phyloP scores from a whole-genome alignment of 1,140 invertebrate genomes.

The Cyphomyrmex costatus region DNA sequence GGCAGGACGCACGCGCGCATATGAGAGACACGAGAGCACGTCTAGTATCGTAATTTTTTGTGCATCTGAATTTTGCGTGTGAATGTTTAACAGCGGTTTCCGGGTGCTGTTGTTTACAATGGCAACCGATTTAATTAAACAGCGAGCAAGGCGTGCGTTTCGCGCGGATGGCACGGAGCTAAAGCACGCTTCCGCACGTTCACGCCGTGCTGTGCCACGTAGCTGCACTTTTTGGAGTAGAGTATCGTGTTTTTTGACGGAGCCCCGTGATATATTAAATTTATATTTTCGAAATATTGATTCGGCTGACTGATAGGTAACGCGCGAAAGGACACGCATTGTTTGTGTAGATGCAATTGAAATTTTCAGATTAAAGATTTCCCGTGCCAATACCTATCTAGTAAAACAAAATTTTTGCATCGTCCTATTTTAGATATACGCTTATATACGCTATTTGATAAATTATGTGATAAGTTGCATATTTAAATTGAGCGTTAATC shows the following conservation, averaged over 20 bases:
- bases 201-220: not conserved
- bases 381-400: not conserved
- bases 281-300: conserved; percentile 71
- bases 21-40: not conserved
- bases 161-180: conserved; percentile 6
- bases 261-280: conserved; percentile 62
- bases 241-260: conserved; percentile 68
- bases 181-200: conserved; percentile 54
- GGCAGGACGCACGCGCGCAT: not conserved
- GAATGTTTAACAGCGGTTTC: conserved; percentile 68
- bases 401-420: conserved; percentile 1
- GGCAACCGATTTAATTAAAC: conserved; percentile 63
- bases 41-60: conserved; percentile 58
- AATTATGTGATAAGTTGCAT: not conserved
- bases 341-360: conserved; percentile 60
- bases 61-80: conserved; percentile 65
- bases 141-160: conserved; percentile 51
- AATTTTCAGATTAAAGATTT: conserved; percentile 64
- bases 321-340: conserved; percentile 42
- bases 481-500: not conserved
- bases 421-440: not conserved
- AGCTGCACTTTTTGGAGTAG: conserved; percentile 50
- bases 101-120: conserved; percentile 66
- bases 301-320: conserved; percentile 22
- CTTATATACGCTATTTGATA: not conserved